phyloP scores from a whole-genome alignment of 2,113 vertebrate genomes.

The Macheiramphus alcinus region DNA sequence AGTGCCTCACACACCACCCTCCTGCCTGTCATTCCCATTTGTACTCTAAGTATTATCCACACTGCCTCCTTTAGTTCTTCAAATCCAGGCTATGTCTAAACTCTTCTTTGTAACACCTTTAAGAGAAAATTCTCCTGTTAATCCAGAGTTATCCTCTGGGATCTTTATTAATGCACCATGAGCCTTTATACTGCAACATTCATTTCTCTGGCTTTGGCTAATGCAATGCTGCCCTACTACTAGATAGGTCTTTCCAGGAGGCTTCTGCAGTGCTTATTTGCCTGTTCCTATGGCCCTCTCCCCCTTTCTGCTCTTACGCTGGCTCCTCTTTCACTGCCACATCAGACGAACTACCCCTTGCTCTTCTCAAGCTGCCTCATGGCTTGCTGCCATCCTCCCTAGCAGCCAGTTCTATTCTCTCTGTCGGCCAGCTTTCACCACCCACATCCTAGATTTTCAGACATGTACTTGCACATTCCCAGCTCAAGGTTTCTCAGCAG shows the following conservation, averaged over 20 bases:
- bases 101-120: not conserved
- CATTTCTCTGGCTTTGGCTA: not conserved
- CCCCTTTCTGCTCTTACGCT: not conserved
- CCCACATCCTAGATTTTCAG: conserved; percentile 20
- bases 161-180: not conserved
- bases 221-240: not conserved
- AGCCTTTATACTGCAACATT: not conserved
- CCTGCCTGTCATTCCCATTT: not conserved
- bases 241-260: not conserved
- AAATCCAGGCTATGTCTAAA: not conserved
- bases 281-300: not conserved
- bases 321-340: not conserved
- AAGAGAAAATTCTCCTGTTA: not conserved
- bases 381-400: not conserved
- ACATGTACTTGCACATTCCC: conserved; percentile 29
- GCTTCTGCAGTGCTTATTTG: not conserved
- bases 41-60: not conserved
- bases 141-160: not conserved
- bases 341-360: not conserved
- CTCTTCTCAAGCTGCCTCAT: not conserved
- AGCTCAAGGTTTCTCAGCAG: conserved; percentile 15
- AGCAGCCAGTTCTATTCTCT: not conserved
- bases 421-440: not conserved
- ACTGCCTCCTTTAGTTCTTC: not conserved
- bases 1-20: fast-evolving